Evolutionary conservation across 2,888 invertebrate genomes (phyloP).

Genomic region (Hecatera dysodea): DNA sequence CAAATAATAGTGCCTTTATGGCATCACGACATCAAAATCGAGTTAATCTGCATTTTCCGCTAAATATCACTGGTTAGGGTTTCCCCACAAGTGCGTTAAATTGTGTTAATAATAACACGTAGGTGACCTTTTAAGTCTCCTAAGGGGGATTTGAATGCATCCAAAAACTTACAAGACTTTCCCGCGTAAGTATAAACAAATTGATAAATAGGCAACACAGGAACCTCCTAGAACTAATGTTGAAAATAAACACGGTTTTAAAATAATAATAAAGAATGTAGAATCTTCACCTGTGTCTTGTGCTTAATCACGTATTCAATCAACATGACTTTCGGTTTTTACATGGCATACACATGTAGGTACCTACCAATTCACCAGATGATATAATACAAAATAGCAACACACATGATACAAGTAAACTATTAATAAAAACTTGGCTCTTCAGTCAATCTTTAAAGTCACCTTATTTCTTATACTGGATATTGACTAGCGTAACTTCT

Average conservation of each 20-base stretch:
- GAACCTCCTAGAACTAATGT: not conserved
- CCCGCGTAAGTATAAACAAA: not conserved
- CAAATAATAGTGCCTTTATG: not conserved
- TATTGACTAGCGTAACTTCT: not conserved
- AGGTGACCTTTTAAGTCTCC: too few relatives aligned
- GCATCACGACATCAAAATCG: not conserved
- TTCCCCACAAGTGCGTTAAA: not conserved
- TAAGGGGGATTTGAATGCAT: not conserved
- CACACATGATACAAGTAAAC: not conserved
- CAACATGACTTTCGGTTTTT: conserved; percentile 23
- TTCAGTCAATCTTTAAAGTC: not conserved
- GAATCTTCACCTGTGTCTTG: not conserved
- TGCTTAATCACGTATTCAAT: not conserved
- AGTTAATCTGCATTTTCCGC: not conserved
- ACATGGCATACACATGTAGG: not conserved
- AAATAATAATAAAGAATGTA: not conserved
- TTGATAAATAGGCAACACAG: not conserved
- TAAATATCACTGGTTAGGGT: not conserved
- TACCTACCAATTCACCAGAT: conserved; percentile 5
- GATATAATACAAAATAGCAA: not conserved
- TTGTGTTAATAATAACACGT: too few relatives aligned
- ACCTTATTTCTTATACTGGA: not conserved
- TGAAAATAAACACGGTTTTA: not conserved
- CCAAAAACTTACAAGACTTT: not conserved
- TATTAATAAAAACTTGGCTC: not conserved